A percentile compares a stretch with the other conserved stretches of the same genome.
phyloP scores from a whole-genome alignment of 2,113 vertebrate genomes.

The Ameiurus melas region DNA sequence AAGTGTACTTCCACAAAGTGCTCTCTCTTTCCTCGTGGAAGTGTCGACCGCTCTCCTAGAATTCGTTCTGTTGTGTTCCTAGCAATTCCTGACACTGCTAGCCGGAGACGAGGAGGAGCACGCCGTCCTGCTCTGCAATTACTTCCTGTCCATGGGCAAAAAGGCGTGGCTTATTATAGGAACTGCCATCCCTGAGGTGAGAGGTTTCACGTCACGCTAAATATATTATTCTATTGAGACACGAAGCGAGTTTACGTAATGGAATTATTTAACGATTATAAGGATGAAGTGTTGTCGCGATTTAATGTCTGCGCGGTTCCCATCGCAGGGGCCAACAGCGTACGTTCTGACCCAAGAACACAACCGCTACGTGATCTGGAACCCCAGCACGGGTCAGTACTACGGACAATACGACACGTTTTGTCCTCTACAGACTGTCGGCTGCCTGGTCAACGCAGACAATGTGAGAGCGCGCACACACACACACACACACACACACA shows the following conservation, averaged over 20 bases:
- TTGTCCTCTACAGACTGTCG: conserved; percentile 87
- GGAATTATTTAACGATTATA: background rate
- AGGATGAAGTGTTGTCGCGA: background rate
- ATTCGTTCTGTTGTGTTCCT: conserved; percentile 32
- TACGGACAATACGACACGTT: conserved; percentile 95
- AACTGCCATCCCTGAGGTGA: conserved; percentile 91
- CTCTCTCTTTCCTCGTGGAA: background rate
- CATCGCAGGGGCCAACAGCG: conserved; percentile 82
- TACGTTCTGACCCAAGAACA: conserved; percentile 92
- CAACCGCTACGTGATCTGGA: conserved; percentile 89
- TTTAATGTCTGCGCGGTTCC: background rate
- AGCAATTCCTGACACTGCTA: conserved; percentile 96
- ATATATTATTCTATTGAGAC: background rate
- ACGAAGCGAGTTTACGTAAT: background rate
- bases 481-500: background rate
- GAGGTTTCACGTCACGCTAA: background rate
- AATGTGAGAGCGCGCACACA: conserved; percentile 78
- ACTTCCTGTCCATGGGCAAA: conserved; percentile 90
- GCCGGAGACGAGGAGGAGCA: conserved; percentile 96
- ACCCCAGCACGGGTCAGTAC: conserved; percentile 85
- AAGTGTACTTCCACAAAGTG: conserved; percentile 61
- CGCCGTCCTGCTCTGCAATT: conserved; percentile 90
- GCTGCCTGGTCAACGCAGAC: conserved; percentile 85
- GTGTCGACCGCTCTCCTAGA: background rate
- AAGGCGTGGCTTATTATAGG: conserved; percentile 91